Percentiles rank a stretch among this genome's conserved stretches.
phyloP scores from a whole-genome alignment of 2,113 vertebrate species.

The Ceyx melanurus region DNA sequence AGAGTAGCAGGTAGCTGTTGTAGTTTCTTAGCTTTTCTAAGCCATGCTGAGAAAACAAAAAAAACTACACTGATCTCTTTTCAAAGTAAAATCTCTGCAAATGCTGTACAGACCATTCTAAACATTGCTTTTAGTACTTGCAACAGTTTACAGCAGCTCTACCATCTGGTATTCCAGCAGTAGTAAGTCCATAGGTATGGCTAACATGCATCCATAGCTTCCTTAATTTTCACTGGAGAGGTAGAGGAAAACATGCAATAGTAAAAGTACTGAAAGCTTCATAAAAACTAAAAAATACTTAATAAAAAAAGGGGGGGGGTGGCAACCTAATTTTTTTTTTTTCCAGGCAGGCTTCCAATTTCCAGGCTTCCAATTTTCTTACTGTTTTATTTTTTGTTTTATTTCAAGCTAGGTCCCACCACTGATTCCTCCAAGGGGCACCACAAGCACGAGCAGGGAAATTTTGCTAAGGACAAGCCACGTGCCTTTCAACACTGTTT shows the following conservation, averaged over 20 bases:
- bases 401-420: constrained; percentile 40
- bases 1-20: constrained; percentile 70
- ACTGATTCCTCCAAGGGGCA: constrained; percentile 37
- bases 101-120: constrained; percentile 52
- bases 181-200: neutral
- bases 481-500: constrained; percentile 74
- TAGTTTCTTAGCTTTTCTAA: constrained; percentile 74
- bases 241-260: constrained; percentile 1
- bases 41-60: constrained; percentile 68
- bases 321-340: neutral
- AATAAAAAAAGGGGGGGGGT: neutral
- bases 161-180: constrained; percentile 50
- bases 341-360: constrained; percentile 3
- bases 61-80: constrained; percentile 57
- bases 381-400: constrained; percentile 20
- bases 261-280: neutral
- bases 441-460: constrained; percentile 14
- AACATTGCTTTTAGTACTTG: constrained; percentile 53
- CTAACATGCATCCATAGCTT: constrained; percentile 50
- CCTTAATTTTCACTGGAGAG: constrained; percentile 50
- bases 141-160: constrained; percentile 46
- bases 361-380: constrained; percentile 28
- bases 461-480: constrained; percentile 60
- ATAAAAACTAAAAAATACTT: neutral
- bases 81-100: constrained; percentile 59